These are phyloP conservation scores for Drosophila robusta DNA, from an alignment of 2,888 invertebrate species.

Conservation along the genomic window DNA sequence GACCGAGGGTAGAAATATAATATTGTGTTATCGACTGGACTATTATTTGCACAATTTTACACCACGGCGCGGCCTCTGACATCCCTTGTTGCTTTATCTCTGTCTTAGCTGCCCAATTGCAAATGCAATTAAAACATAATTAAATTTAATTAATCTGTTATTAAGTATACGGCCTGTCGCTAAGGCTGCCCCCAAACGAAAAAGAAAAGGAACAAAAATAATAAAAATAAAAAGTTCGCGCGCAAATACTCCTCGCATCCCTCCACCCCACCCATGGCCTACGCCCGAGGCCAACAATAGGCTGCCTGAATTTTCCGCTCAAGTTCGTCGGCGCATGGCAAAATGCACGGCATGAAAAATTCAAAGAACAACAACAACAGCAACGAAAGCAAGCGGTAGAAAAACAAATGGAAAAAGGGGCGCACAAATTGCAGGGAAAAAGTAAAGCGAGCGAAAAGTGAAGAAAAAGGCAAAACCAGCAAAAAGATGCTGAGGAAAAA, in stretches of 20 bases:
- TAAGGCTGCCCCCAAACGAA: conserved; percentile 7
- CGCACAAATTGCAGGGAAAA: conserved; percentile 23
- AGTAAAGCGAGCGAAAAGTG: conserved; percentile 1
- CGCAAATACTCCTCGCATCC: conserved; percentile 11
- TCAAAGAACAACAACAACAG: conserved; percentile 34
- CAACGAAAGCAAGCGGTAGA: conserved; percentile 10
- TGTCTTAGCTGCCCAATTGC: conserved; percentile 5
- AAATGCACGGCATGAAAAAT: conserved; percentile 55
- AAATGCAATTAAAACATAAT: conserved; percentile 67
- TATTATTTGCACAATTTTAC: conserved; percentile 2
- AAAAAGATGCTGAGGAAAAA: conserved; percentile 34
- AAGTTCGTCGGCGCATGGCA: conserved; percentile 36
- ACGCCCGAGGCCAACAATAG: conserved; percentile 38
- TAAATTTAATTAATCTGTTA: conserved; percentile 67
- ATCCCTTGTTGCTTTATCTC: background rate
- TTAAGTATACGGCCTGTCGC: conserved; percentile 61
- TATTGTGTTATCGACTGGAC: background rate
- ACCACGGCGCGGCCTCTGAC: no score
- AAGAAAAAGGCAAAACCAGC: conserved; percentile 14
- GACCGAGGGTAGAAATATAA: conserved; percentile 5
- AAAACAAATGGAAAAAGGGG: conserved; percentile 45
- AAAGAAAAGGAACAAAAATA: conserved; percentile 1
- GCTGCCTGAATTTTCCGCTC: conserved; percentile 55
- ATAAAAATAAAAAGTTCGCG: conserved; percentile 4
- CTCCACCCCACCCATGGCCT: background rate